Percentiles rank a stretch among this genome's conserved stretches.
Evolutionary conservation across 2,888 invertebrate genomes (phyloP).

Genomic region (Horisme vitalbata): DNA sequence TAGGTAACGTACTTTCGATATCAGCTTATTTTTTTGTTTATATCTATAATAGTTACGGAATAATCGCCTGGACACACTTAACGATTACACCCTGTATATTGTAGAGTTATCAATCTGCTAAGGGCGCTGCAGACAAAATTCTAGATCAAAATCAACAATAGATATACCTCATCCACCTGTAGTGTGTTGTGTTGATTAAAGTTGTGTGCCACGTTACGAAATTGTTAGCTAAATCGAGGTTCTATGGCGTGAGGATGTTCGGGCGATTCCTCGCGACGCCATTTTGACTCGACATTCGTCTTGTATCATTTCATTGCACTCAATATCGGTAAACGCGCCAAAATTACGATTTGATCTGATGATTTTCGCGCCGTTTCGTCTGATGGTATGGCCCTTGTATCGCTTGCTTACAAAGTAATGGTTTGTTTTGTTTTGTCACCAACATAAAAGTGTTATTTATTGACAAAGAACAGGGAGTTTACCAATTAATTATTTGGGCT

Average conservation of each 20-base stretch:
- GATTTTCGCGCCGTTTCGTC: constrained; percentile 14
- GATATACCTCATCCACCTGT: constrained; percentile 5
- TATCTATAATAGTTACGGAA: too few relatives aligned
- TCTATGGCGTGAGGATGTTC: constrained; percentile 37
- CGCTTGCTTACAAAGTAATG: constrained; percentile 2
- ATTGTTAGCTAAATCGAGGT: constrained; percentile 55
- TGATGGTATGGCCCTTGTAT: constrained; percentile 7
- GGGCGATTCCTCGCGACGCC: constrained; percentile 29
- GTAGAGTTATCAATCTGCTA: too few relatives aligned
- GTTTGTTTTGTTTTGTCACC: constrained; percentile 2
- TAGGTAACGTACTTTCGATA: too few relatives aligned
- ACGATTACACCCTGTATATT: too few relatives aligned
- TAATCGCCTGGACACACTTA: too few relatives aligned
- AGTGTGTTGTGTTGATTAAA: constrained; percentile 17
- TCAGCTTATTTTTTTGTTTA: too few relatives aligned
- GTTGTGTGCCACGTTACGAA: constrained; percentile 47
- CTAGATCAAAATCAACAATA: too few relatives aligned
- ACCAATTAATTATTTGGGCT: too few relatives aligned
- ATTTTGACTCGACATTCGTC: constrained; percentile 33
- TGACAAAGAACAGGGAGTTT: too few relatives aligned
- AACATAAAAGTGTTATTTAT: too few relatives aligned
- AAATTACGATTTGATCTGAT: constrained; percentile 25
- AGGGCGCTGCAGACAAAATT: too few relatives aligned
- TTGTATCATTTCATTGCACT: constrained; percentile 24
- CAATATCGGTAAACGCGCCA: constrained; percentile 24